Evolutionary conservation across 2,888 invertebrate genomes (phyloP).

Genomic region (Catocala nupta): DNA sequence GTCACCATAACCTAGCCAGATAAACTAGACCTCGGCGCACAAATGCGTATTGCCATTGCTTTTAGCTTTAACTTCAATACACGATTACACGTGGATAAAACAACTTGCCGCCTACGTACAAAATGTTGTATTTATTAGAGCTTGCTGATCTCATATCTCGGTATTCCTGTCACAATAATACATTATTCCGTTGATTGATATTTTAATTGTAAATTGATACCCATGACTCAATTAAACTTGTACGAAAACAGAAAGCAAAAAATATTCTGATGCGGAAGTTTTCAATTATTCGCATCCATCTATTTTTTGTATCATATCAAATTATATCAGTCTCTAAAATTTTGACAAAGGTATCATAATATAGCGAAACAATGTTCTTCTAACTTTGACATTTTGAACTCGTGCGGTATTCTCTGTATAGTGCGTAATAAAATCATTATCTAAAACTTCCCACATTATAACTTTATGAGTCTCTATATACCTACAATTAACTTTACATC

Average conservation of each 20-base stretch:
- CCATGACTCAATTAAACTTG: constrained; percentile 49
- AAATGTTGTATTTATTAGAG: constrained; percentile 42
- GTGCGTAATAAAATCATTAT: neutral
- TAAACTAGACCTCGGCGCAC: constrained; percentile 36
- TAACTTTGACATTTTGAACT: no score
- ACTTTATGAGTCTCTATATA: neutral
- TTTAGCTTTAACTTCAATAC: constrained; percentile 38
- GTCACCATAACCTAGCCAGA: constrained; percentile 39
- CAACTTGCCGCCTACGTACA: constrained; percentile 58
- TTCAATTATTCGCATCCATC: constrained; percentile 37
- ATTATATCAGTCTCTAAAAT: constrained; percentile 25
- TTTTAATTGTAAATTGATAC: constrained; percentile 75
- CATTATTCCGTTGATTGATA: constrained; percentile 68
- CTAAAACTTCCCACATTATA: neutral
- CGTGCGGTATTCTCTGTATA: no score
- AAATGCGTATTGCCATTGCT: constrained; percentile 34
- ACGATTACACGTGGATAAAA: constrained; percentile 55
- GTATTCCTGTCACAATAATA: constrained; percentile 69
- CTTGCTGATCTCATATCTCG: constrained; percentile 73
- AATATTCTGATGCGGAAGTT: constrained; percentile 44
- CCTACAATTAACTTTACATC: neutral
- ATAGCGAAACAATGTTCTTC: neutral
- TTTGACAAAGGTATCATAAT: neutral
- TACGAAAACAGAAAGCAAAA: constrained; percentile 46
- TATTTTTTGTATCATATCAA: constrained; percentile 34